These are phyloP conservation scores for Bostrychus sinensis DNA, from an alignment of 2,113 vertebrate genomes.

Conservation along the genomic window DNA sequence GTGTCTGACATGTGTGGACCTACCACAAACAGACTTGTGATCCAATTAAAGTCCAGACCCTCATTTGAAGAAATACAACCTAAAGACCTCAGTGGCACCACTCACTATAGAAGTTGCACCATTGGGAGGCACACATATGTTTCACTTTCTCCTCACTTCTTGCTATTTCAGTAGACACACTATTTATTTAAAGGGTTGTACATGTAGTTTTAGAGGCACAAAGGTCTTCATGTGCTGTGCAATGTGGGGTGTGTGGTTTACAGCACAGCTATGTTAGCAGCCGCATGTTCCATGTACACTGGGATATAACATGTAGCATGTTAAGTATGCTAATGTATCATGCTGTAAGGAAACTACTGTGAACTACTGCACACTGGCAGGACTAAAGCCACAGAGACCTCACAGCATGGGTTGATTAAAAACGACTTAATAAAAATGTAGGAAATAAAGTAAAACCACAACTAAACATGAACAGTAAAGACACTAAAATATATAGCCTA, in stretches of 20 bases:
- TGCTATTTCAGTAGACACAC: constrained; percentile 9
- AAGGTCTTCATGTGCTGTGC: background rate
- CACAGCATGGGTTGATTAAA: too few species aligned
- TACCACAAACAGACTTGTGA: constrained; percentile 68
- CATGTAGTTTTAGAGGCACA: constrained; percentile 8
- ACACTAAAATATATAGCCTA: too few species aligned
- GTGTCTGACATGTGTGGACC: constrained; percentile 68
- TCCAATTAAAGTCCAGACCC: constrained; percentile 64
- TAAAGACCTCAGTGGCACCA: constrained; percentile 28
- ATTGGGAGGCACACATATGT: constrained; percentile 30
- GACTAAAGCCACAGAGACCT: background rate
- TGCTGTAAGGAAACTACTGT: background rate
- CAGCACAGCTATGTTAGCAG: background rate
- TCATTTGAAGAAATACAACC: constrained; percentile 51
- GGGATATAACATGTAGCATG: background rate
- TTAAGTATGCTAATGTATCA: background rate
- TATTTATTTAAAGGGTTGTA: constrained; percentile 11
- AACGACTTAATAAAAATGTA: too few species aligned
- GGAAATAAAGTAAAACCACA: too few species aligned
- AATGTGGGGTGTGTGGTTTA: background rate
- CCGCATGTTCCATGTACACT: background rate
- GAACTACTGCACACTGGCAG: background rate
- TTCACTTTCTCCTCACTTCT: constrained; percentile 13
- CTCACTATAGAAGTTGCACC: constrained; percentile 37
- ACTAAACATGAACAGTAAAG: too few species aligned